Evolutionary conservation across 2,888 invertebrate genomes (phyloP).

Genomic region (Epistrophe grossulariae): DNA sequence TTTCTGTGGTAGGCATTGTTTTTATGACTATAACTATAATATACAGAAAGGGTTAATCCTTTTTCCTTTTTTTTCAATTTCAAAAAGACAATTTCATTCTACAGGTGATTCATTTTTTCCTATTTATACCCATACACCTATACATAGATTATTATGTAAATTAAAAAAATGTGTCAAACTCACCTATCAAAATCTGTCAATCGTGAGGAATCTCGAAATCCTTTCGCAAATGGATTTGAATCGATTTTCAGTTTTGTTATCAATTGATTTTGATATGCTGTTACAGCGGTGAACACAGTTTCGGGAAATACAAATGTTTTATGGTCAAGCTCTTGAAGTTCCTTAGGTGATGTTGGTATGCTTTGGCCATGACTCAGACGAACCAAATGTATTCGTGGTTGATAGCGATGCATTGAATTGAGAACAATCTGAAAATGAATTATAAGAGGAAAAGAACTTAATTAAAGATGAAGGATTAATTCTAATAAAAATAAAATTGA

Average conservation of each 20-base stretch:
- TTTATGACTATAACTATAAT: constrained; percentile 32
- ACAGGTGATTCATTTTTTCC: constrained; percentile 50
- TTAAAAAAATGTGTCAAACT: constrained; percentile 76
- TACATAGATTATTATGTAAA: neutral
- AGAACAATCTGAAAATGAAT: constrained; percentile 92
- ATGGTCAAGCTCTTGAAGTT: constrained; percentile 96
- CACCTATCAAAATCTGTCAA: constrained; percentile 96
- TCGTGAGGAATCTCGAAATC: constrained; percentile 97
- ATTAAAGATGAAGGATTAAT: neutral
- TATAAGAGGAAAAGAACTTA: constrained; percentile 13
- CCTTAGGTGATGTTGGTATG: constrained; percentile 89
- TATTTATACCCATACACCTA: neutral
- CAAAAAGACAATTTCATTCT: constrained; percentile 30
- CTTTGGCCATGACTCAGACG: constrained; percentile 92
- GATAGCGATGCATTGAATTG: constrained; percentile 99
- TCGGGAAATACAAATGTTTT: constrained; percentile 98
- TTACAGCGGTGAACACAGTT: constrained; percentile 99
- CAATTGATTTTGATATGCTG: constrained; percentile 99
- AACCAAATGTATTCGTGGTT: constrained; percentile 98
- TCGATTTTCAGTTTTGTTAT: constrained; percentile 99
- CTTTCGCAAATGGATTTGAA: constrained; percentile 99
- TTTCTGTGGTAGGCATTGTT: constrained; percentile 11
- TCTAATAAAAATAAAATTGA: neutral
- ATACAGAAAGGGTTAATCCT: neutral
- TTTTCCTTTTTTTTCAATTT: constrained; percentile 16